Percentiles rank a stretch among this genome's conserved stretches.
These are phyloP conservation scores for Corythornis cristatus DNA, from an alignment of 2,113 vertebrate genomes.

Conservation along the genomic window DNA sequence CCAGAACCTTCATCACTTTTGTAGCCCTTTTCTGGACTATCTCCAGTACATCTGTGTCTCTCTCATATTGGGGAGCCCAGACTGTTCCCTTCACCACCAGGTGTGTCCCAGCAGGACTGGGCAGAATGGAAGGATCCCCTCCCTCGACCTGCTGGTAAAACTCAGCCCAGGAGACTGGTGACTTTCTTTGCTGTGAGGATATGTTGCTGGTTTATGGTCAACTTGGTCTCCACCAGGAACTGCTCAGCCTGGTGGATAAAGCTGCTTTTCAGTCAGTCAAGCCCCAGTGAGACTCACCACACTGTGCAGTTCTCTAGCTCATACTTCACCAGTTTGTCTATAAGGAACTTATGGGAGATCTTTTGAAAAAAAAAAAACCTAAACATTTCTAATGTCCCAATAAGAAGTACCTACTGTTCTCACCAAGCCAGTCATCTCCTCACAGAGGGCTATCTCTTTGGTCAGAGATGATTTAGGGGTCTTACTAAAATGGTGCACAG, in stretches of 20 bases:
- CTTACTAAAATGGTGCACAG: rapidly evolving
- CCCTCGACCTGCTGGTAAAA: neutral
- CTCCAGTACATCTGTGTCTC: neutral
- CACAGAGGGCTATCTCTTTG: rapidly evolving
- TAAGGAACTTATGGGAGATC: neutral
- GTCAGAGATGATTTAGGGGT: neutral
- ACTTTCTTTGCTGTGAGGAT: neutral
- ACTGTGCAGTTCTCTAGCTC: neutral
- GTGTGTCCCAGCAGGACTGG: neutral
- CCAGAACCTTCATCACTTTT: neutral
- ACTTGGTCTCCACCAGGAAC: neutral
- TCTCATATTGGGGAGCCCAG: neutral
- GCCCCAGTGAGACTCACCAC: neutral
- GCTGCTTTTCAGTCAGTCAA: neutral
- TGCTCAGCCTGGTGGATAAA: neutral
- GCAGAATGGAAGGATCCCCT: neutral
- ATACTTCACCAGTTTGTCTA: neutral
- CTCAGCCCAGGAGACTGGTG: neutral
- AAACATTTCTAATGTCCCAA: rapidly evolving
- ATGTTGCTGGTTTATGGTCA: neutral
- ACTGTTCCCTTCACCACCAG: neutral
- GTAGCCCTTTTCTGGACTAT: neutral
- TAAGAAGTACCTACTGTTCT: neutral
- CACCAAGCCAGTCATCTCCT: neutral
- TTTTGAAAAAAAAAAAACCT: neutral